Conservation (phyloP, 2,113 vertebrate genomes). For the Pomatorhinus ruficollis region DNA sequence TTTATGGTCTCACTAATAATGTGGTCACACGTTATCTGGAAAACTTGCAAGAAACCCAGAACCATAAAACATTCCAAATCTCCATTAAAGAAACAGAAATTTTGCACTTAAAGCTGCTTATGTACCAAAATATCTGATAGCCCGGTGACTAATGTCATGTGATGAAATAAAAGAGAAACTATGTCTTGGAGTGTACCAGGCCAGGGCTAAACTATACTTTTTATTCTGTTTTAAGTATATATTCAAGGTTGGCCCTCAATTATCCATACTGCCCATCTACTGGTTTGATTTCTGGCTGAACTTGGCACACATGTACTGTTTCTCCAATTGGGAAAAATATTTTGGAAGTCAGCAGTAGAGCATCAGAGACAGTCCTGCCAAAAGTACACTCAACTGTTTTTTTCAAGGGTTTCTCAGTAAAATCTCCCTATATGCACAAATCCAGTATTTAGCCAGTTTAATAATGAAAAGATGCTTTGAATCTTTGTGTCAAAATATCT, state of each 20-base stretch:
- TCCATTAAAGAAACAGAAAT: background rate
- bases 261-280: background rate
- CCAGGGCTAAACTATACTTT: background rate
- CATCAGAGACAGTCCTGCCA: background rate
- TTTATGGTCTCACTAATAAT: background rate
- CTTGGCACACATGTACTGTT: background rate
- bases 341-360: background rate
- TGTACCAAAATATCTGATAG: background rate
- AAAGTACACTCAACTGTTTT: background rate
- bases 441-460: background rate
- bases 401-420: background rate
- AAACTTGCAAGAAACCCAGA: background rate
- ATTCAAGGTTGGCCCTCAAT: background rate
- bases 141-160: background rate
- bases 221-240: background rate
- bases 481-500: background rate
- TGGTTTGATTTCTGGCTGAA: background rate
- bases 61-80: background rate
- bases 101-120: background rate
- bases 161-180: background rate
- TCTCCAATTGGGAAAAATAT: background rate
- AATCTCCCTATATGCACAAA: background rate
- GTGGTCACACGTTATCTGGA: background rate
- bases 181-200: background rate
- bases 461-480: background rate